Evolutionary conservation across 2,113 vertebrate genomes (phyloP).

Genomic region (Sterrhoptilus dennistouni): DNA sequence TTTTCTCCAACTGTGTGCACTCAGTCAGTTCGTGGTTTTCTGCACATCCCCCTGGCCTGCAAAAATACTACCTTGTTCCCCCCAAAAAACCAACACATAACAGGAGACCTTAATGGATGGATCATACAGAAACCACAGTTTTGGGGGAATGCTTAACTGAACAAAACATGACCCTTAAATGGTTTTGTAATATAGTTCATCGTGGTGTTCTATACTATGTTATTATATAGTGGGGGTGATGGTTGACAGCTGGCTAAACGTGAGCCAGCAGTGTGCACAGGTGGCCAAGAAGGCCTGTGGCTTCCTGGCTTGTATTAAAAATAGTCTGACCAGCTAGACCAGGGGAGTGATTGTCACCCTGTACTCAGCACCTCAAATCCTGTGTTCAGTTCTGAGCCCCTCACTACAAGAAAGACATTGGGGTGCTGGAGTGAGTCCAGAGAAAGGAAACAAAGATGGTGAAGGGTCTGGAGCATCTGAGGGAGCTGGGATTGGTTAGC

Average conservation of each 20-base stretch:
- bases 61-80: background rate
- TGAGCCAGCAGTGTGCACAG: background rate
- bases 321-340: background rate
- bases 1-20: background rate
- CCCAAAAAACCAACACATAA: background rate
- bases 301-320: background rate
- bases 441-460: fast-evolving
- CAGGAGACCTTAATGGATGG: background rate
- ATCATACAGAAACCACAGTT: background rate
- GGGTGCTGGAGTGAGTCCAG: background rate
- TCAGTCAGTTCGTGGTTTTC: background rate
- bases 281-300: background rate
- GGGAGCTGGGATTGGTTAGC: background rate
- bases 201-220: fast-evolving
- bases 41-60: background rate
- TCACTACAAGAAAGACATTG: background rate
- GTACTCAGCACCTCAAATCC: background rate
- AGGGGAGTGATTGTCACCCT: background rate
- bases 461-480: background rate
- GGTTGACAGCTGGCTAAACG: fast-evolving
- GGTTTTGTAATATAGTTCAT: background rate
- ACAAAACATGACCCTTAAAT: background rate
- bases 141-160: background rate
- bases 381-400: background rate
- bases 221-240: background rate